Base-by-base conservation (phyloP, 2,113 vertebrate species). In the Myrmecophaga tridactyla region DNA sequence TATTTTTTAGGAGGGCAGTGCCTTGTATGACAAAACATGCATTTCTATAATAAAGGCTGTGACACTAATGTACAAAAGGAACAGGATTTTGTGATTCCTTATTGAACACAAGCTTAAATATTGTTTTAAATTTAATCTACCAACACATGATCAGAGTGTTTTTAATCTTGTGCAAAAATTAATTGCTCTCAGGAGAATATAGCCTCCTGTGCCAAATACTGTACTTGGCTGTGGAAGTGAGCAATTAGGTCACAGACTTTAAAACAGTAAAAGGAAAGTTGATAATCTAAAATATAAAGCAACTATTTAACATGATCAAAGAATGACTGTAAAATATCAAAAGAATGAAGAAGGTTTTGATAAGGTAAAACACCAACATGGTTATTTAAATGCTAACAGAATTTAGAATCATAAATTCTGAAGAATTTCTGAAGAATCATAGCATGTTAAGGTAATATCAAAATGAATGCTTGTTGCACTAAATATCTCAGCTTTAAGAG, bases 41-140 rank as follows among this genome's bases (percentile, higher is more conserved):
- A 84, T 90, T 81, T 90, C 62, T 84, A 58, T 75, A 76, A 76
- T 84, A 89, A 95, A 95, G 60, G 41, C 78, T 95, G 80, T n/a
- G 83, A 89, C 70, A 87, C 27, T 90, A 83, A 86, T 6, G 34
- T 73, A 89, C 23, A 65, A 20, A 80, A 72, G 39, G 72, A 53
- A 39, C 48, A 76, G 63, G 6, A 27, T 84, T 88, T 78, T 86
- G 70, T 83, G 58, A 78, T 31, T 75, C 46, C 70, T 62, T 62
- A 7, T 4, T 73, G 41, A 94, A 91, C 36, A 63, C 46, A 69
- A 31, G 46, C 90, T 58, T 72, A 86, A 56, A 17, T 29, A 56
- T 27, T 58, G 31, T 73, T 92, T 96, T 82, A 96, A 90, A 92
- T 90, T 87, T 83, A 82, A 18, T 69, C 78, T 58, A 73, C 21